Evolutionary conservation across 2,797 vertebrate species (phyloP).

Genomic region (Clarias laeviceps): DNA sequence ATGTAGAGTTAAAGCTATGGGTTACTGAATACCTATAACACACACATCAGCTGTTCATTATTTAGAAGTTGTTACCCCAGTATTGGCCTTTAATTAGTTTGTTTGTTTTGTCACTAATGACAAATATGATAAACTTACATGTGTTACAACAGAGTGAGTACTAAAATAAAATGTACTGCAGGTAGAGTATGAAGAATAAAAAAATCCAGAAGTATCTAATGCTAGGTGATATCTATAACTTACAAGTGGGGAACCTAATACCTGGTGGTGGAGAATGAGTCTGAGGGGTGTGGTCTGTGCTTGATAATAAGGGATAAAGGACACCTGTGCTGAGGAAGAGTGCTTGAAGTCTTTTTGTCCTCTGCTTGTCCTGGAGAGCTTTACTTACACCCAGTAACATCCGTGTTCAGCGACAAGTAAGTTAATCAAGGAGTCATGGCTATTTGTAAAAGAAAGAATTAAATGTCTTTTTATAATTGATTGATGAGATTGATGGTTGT

Average conservation of each 20-base stretch:
- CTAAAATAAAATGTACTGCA: background rate
- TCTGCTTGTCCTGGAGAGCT: background rate
- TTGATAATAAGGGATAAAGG: conserved; percentile 10
- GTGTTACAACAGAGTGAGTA: background rate
- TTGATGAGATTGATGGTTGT: too few species aligned
- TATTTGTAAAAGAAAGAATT: background rate
- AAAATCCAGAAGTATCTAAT: background rate
- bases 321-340: background rate
- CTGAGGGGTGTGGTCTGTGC: conserved; percentile 12
- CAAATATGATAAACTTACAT: background rate
- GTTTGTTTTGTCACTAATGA: background rate
- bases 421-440: background rate
- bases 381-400: background rate
- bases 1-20: background rate
- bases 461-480: background rate
- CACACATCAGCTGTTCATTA: background rate
- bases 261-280: background rate
- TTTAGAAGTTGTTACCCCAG: background rate
- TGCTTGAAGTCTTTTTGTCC: background rate
- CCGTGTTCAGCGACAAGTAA: background rate
- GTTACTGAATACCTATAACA: background rate
- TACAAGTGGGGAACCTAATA: background rate
- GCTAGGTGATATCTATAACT: background rate
- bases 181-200: background rate
- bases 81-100: background rate